Evolutionary conservation across 2,113 vertebrate genomes (phyloP).

Genomic region (Elanoides forficatus): DNA sequence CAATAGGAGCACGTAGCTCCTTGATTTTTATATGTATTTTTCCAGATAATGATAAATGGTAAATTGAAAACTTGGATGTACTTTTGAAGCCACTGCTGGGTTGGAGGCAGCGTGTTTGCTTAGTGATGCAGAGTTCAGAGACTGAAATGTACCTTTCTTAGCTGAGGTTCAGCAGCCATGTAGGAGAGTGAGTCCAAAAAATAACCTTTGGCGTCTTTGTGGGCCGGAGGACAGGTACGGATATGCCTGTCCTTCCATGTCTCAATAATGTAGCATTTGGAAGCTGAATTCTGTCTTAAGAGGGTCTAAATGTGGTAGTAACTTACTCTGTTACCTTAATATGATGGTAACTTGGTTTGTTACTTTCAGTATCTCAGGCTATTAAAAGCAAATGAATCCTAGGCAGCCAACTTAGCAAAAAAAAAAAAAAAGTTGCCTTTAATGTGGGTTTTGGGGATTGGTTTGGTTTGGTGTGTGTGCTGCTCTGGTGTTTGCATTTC

Average conservation of each 20-base stretch:
- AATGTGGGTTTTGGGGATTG: slow-evolving; percentile 54
- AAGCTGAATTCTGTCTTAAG: background rate
- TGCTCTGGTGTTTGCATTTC: slow-evolving; percentile 29
- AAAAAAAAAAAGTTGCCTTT: background rate
- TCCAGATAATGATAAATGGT: background rate
- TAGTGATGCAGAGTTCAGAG: background rate
- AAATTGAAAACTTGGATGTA: background rate
- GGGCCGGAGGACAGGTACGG: background rate
- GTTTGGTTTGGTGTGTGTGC: slow-evolving; percentile 14
- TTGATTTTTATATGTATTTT: background rate
- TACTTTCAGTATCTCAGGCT: background rate
- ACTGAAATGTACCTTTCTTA: background rate
- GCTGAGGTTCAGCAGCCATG: background rate
- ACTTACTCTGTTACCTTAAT: background rate
- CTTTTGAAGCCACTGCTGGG: background rate
- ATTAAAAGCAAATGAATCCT: background rate
- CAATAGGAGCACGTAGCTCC: background rate
- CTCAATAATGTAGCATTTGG: background rate
- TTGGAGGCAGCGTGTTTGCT: background rate
- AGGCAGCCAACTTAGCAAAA: background rate
- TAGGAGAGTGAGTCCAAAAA: background rate
- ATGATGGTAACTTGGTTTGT: background rate
- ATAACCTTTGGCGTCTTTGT: background rate
- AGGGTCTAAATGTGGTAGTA: background rate
- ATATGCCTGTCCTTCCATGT: background rate